Evolutionary conservation across 2,113 vertebrate genomes (phyloP), one percentile per base, ranked within the genome.

Genomic region (Mustela nigripes): DNA sequence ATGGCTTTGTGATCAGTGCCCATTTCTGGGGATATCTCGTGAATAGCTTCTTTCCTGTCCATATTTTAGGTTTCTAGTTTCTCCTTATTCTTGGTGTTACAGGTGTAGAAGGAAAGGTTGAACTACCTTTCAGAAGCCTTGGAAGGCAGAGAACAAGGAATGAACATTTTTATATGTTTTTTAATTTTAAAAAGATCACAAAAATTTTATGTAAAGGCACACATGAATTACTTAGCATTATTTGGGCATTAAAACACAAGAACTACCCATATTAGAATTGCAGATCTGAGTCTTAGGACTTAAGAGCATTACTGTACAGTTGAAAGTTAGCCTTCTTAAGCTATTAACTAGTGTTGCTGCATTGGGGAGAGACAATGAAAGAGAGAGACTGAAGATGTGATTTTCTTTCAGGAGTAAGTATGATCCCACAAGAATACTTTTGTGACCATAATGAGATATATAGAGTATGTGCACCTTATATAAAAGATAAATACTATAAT

Each of bases 401-500:
- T 83, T 96, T 96, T 91, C 18, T 84, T 92, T 84, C 28, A 81
- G 53, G 91, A 82, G 71, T 53, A 76, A 18, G 11, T 91, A 42
- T 88, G 78, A 93, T 45, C 86, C 24, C 50, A 21, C 76, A 26
- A 81, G 24, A 82, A 80, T 90, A 86, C 10, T 94, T 88, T 83
- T 74, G 21, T 93, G 31, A 74, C 33, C 22, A 28, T 73, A 87
- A 82, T 79, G 42, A 96, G 19, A 69, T 28, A 91, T 71, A 60
- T 14, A 71, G 50, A 90, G 8, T 76, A 74, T 69, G 63, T 94
- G 21, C 15, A 67, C 18, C 74, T 90, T 76, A 89, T 89, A 62
- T 95, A 91, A 96, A 95, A 94, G 36, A 39, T 86, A 93, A 97
- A 69, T 80, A 69, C 62, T 80, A 4, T 97, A 91, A 94, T 96